Evolutionary conservation across 2,888 invertebrate genomes (phyloP).

Genomic region (Ernsta delagoae): DNA sequence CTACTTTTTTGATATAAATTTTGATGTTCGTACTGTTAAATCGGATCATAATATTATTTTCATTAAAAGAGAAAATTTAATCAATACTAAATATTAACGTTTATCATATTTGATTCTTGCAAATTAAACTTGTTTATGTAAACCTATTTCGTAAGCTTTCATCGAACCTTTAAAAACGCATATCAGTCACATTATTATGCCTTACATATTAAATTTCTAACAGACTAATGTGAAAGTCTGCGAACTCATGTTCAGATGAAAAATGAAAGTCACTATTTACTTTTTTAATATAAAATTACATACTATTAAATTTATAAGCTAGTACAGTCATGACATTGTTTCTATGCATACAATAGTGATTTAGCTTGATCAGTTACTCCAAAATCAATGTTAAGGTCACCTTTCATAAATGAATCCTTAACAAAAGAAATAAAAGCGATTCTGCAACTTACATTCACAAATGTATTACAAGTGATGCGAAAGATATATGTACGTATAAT

Average conservation of each 20-base stretch:
- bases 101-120: not conserved
- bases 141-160: not conserved
- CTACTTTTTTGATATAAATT: too few species aligned
- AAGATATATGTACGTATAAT: too few species aligned
- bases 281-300: not conserved
- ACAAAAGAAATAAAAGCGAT: too few species aligned
- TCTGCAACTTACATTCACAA: too few species aligned
- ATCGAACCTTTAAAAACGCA: not conserved
- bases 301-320: not conserved
- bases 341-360: not conserved
- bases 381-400: too few species aligned
- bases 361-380: not conserved
- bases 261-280: not conserved
- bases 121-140: not conserved
- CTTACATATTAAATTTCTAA: constrained; percentile 1
- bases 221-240: constrained; percentile 5
- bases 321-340: not conserved
- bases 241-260: not conserved
- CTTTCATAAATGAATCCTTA: too few species aligned
- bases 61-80: too few species aligned
- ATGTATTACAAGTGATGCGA: too few species aligned
- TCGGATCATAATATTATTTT: too few species aligned
- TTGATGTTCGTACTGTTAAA: not conserved
- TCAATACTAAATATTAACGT: not conserved
- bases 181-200: not conserved